phyloP scores from a whole-genome alignment of 2,888 invertebrate species.

The Drosophila eohydei region DNA sequence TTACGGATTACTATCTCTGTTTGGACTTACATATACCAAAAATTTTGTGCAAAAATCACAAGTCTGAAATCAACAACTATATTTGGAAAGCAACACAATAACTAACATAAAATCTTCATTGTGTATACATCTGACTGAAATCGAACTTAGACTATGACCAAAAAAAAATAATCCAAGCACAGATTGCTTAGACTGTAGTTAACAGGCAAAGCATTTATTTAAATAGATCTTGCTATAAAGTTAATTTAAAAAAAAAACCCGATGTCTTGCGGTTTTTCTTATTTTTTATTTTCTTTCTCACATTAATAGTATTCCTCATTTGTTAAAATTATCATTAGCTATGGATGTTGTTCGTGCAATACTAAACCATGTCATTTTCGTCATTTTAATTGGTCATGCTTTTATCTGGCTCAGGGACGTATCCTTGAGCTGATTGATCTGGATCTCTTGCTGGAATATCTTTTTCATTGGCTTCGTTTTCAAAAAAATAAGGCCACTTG shows the following conservation, averaged over 20 bases:
- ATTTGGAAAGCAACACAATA: conserved; percentile 3
- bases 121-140: conserved; percentile 17
- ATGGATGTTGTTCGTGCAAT: neutral
- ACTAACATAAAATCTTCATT: neutral
- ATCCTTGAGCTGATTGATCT: neutral
- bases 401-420: too few relatives aligned
- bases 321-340: neutral
- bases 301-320: neutral
- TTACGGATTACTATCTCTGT: neutral
- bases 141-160: neutral
- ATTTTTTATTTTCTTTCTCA: neutral
- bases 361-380: too few relatives aligned
- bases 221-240: too few relatives aligned
- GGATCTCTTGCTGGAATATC: neutral
- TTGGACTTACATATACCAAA: conserved; percentile 1
- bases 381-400: neutral
- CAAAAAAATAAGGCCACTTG: neutral
- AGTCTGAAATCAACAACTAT: conserved; percentile 1
- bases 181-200: neutral
- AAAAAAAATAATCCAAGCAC: neutral
- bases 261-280: neutral
- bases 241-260: too few relatives aligned
- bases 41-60: conserved; percentile 5
- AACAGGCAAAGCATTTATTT: too few relatives aligned
- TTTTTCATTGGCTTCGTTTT: neutral